Evolutionary conservation across 2,888 invertebrate genomes (phyloP).

Genomic region (Aphodius sticticus): DNA sequence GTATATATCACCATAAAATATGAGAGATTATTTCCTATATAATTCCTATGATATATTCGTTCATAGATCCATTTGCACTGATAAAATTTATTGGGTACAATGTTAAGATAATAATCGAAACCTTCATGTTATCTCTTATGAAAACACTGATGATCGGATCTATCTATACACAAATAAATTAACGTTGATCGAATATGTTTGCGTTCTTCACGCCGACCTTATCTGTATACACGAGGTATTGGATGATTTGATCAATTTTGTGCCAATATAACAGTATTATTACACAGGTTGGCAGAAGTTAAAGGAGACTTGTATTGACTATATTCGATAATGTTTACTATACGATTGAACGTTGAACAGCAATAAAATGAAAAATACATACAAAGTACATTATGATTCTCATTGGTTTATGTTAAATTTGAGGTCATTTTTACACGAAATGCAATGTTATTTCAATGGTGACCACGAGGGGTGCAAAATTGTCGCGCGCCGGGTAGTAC

Average conservation of each 20-base stretch:
- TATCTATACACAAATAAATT: slow-evolving; percentile 4
- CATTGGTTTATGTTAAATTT: no score
- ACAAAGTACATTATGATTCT: no score
- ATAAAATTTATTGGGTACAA: background rate
- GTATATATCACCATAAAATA: background rate
- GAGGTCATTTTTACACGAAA: no score
- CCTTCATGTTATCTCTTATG: background rate
- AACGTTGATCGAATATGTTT: background rate
- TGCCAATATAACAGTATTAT: background rate
- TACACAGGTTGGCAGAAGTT: background rate
- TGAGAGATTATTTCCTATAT: background rate
- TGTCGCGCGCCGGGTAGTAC: no score
- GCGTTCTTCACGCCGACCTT: background rate
- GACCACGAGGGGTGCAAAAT: no score
- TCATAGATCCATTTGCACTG: background rate
- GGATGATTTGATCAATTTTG: background rate
- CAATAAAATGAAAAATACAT: no score
- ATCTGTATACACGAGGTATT: background rate
- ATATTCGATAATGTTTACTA: no score
- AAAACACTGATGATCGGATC: background rate
- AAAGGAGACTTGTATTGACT: no score
- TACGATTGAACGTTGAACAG: no score
- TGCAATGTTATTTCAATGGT: no score
- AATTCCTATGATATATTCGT: background rate
- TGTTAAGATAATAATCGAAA: background rate